These are phyloP conservation scores for Nothocercus julius DNA, from an alignment of 2,113 vertebrate species.

Conservation along the genomic window DNA sequence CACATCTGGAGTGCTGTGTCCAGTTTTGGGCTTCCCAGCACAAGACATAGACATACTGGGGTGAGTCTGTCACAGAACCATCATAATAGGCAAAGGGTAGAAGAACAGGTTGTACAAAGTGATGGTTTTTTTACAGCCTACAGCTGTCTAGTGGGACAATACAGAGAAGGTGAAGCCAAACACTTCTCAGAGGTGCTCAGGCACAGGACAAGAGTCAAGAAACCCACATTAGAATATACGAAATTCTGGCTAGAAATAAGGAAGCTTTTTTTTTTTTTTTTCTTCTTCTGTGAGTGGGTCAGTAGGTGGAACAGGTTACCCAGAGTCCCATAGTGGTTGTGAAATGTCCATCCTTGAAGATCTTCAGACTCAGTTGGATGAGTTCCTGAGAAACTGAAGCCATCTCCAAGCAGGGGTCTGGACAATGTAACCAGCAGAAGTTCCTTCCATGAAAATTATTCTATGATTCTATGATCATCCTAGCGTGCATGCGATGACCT, in stretches of 20 bases:
- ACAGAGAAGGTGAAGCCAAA: not conserved
- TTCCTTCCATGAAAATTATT: not conserved
- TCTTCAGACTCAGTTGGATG: not conserved
- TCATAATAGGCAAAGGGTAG: not conserved
- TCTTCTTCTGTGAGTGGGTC: not conserved
- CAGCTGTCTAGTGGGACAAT: not conserved
- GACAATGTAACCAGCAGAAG: not conserved
- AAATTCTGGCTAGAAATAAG: not conserved
- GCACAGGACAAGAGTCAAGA: not conserved
- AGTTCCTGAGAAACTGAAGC: not conserved
- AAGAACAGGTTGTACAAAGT: not conserved
- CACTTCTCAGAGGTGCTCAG: not conserved
- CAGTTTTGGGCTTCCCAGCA: not conserved
- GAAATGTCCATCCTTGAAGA: not conserved
- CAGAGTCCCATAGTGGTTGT: not conserved
- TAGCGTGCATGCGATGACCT: not conserved
- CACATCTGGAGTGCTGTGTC: not conserved
- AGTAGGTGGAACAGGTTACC: rapidly evolving
- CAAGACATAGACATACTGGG: not conserved
- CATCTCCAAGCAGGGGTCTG: not conserved
- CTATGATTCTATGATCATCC: not conserved
- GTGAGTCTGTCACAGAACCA: not conserved
- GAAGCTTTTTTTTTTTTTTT: not conserved
- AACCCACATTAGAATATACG: not conserved
- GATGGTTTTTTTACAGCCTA: not conserved